These are phyloP conservation scores for Molossus molossus DNA, from an alignment of 2,797 vertebrate species.

Conservation along the genomic window DNA sequence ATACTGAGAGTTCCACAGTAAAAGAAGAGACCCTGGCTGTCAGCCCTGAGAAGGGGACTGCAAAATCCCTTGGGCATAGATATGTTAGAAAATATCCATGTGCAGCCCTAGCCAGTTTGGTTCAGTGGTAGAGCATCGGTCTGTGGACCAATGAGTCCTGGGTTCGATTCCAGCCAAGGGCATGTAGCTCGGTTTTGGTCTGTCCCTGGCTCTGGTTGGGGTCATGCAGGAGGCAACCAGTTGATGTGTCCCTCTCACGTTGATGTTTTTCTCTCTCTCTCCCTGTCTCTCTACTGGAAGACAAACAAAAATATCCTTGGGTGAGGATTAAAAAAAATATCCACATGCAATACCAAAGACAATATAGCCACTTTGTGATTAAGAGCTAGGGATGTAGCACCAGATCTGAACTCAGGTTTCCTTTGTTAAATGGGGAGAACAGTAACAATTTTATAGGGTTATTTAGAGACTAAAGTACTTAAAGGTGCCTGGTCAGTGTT, in stretches of 20 bases:
- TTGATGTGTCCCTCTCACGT: too few species aligned
- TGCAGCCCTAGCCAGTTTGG: not conserved
- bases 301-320: too few species aligned
- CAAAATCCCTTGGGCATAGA: constrained; percentile 15
- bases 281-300: too few species aligned
- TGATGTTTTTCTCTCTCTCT: too few species aligned
- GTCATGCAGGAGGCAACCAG: too few species aligned
- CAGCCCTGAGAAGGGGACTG: not conserved
- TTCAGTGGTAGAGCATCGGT: too few species aligned
- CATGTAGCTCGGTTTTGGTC: too few species aligned
- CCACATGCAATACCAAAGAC: constrained; percentile 14
- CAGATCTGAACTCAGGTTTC: constrained; percentile 15
- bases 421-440: constrained; percentile 53
- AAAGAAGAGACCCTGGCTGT: constrained; percentile 37
- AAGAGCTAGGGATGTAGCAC: constrained; percentile 42
- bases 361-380: constrained; percentile 36
- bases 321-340: constrained; percentile 10
- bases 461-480: constrained; percentile 35
- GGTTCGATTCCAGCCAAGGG: too few species aligned
- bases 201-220: too few species aligned
- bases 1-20: not conserved
- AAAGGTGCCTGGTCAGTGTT: not conserved
- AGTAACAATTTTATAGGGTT: constrained; percentile 1
- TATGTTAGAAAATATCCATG: constrained; percentile 28
- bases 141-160: too few species aligned